Base-by-base conservation (phyloP, 2,797 vertebrate species). In the Sebastes oblongus region DNA sequence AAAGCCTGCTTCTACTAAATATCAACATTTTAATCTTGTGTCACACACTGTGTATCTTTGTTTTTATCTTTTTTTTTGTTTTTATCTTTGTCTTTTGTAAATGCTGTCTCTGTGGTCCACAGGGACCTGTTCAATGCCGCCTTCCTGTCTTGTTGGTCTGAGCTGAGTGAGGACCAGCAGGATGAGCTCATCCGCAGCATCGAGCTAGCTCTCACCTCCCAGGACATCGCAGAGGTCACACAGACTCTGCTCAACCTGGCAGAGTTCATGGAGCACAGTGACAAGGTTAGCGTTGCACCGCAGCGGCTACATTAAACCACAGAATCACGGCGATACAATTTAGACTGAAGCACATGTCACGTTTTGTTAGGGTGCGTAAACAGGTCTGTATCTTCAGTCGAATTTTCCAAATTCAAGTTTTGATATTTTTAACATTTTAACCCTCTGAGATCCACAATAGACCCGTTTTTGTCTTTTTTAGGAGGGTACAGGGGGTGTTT, bases 261-360 rank as follows among this genome's bases (percentile, higher is more conserved):
- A 1, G 98, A 99, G 85, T 99, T 99, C 93, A 99, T 99, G 98
- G 98, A 99, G 82, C 98, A 99, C 94, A 99, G 98, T 54, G 98
- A 99, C 94, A 99, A 99, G 98, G 98, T 99, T 78, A 85, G 87
- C 42, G 62, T 2, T 59, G 25, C 72, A 8, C 24, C 12, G 12
- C 42, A 46, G 30, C 39, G 16, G 22, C 66, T 16, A 20, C 16
- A 55, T 56, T 50, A 36, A 65, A 72, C n/a, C 22, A 34, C 50
- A 72, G 13, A 55, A 22, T 54, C 22, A 4, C 71, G 39, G 11
- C 25, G 13, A 34, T 32, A 8, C 4, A 52, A 6, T 78, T 68
- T 32, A 32, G 10, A 29, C 32, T 3, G 9, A 62, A 27, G 1
- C n/a, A 18, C 30, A 25, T 3, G 1, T 24, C n/a, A 24, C 36